These are phyloP conservation scores for Lepidochitona cinerea DNA, from an alignment of 2,888 invertebrate genomes.

Conservation along the genomic window DNA sequence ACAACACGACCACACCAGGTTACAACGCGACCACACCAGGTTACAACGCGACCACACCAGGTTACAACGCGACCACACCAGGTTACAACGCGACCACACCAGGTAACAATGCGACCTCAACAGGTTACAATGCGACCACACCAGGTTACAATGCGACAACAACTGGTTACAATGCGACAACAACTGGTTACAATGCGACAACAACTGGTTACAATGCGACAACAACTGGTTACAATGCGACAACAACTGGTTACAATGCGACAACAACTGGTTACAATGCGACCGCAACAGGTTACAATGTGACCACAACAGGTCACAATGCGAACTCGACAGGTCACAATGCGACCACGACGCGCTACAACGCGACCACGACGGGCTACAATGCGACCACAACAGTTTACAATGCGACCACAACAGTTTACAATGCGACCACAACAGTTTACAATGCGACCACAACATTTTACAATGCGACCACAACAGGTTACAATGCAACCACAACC, in stretches of 20 bases:
- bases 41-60: background rate
- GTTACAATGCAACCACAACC: background rate
- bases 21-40: background rate
- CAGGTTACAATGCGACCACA: background rate
- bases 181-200: background rate
- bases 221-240: background rate
- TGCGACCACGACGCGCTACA: background rate
- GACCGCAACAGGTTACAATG: background rate
- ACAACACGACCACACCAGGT: background rate
- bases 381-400: too few relatives aligned
- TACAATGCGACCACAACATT: background rate
- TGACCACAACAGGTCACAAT: background rate
- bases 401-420: background rate
- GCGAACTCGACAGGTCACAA: background rate
- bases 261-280: background rate
- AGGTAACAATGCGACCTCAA: background rate
- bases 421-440: background rate
- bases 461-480: background rate
- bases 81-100: background rate
- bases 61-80: background rate
- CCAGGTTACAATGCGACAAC: background rate
- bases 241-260: background rate
- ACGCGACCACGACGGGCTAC: too few relatives aligned
- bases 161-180: background rate
- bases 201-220: background rate